These are phyloP conservation scores for Xenotilapia flavipinnis DNA, from an alignment of 2,113 vertebrate genomes.

Conservation along the genomic window DNA sequence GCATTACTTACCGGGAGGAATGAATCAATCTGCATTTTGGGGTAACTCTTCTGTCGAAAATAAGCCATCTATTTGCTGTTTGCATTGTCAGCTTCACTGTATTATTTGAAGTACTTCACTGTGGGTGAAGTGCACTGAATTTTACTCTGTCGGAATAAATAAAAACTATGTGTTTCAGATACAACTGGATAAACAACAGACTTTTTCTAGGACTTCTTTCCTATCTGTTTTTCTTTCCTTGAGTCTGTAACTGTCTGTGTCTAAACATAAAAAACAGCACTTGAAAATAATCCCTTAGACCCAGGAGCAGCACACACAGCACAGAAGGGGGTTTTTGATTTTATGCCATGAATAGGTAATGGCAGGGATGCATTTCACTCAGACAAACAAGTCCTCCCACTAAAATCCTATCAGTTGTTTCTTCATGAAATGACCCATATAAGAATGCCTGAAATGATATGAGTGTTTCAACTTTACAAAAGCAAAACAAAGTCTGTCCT, in stretches of 20 bases:
- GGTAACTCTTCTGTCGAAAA: background rate
- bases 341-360: constrained; percentile 43
- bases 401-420: background rate
- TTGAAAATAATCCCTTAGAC: constrained; percentile 35
- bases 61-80: background rate
- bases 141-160: background rate
- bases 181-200: background rate
- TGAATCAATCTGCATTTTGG: background rate
- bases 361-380: background rate
- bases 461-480: background rate
- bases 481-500: background rate
- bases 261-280: constrained; percentile 15
- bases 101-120: background rate
- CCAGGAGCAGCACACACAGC: background rate
- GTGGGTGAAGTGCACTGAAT: background rate
- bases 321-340: constrained; percentile 16
- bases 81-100: background rate
- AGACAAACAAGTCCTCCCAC: background rate
- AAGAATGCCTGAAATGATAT: background rate
- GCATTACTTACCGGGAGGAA: background rate
- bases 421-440: background rate
- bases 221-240: constrained; percentile 7
- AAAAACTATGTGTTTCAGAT: constrained; percentile 1
- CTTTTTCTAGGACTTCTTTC: background rate
- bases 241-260: constrained; percentile 7